Conservation (phyloP, 1,140 invertebrate species). For the Ostrea edulis region DNA sequence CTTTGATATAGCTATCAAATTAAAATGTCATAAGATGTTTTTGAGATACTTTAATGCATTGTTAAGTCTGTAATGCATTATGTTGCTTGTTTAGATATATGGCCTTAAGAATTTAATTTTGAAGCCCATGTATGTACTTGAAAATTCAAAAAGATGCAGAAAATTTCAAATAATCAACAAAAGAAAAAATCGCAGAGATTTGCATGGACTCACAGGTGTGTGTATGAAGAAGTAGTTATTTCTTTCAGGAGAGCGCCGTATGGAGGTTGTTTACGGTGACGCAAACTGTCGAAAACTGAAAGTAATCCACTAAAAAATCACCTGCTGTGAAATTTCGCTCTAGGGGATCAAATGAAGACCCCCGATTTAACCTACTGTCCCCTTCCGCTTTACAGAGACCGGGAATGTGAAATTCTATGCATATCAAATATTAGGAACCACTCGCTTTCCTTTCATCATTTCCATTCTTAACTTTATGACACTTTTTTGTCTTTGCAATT, state of each 20-base stretch:
- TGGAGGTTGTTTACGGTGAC: constrained; percentile 30
- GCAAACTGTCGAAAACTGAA: constrained; percentile 25
- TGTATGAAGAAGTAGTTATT: neutral
- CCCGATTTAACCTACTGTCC: constrained; percentile 30
- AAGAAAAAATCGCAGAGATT: constrained; percentile 2
- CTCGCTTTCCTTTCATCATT: neutral
- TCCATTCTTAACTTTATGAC: constrained; percentile 25
- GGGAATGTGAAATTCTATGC: constrained; percentile 19
- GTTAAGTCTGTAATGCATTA: neutral
- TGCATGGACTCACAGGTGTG: neutral
- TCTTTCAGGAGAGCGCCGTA: neutral
- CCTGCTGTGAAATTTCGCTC: constrained; percentile 37
- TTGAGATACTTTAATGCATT: neutral
- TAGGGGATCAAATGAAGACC: constrained; percentile 29
- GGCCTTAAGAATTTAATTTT: neutral
- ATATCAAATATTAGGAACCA: constrained; percentile 6
- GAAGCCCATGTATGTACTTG: neutral
- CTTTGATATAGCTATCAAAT: constrained; percentile 11
- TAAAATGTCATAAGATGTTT: neutral
- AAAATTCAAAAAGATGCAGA: neutral
- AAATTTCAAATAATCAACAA: neutral
- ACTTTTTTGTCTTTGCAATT: constrained; percentile 26
- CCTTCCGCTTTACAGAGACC: constrained; percentile 26
- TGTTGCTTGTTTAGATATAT: neutral
- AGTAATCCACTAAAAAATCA: constrained; percentile 39